Evolutionary conservation across 2,888 invertebrate species (phyloP).

Genomic region (Cenopis cana): DNA sequence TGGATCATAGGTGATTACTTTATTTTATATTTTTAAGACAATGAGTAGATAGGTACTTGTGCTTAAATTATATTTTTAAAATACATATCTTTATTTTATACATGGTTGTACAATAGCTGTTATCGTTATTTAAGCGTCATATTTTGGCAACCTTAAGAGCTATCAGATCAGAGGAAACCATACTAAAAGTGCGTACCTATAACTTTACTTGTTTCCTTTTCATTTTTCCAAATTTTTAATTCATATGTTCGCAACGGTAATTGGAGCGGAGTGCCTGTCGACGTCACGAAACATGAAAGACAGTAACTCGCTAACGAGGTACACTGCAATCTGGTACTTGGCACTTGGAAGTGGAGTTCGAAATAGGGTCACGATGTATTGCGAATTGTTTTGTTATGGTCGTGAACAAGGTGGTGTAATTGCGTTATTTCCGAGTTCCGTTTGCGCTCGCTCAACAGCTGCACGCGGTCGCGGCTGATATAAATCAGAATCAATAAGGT

Average conservation of each 20-base stretch:
- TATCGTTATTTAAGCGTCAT: not conserved
- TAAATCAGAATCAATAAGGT: constrained; percentile 50
- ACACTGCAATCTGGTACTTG: not conserved
- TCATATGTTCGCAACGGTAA: constrained; percentile 46
- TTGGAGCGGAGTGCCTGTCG: constrained; percentile 59
- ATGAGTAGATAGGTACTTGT: no score
- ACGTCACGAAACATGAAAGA: constrained; percentile 49
- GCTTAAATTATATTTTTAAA: no score
- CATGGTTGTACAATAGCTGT: no score
- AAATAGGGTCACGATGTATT: not conserved
- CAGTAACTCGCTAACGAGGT: not conserved
- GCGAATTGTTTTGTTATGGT: constrained; percentile 8
- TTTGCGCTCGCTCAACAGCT: constrained; percentile 50
- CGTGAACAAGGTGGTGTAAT: constrained; percentile 46
- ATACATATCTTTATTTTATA: no score
- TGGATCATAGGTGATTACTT: no score
- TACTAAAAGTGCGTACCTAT: not conserved
- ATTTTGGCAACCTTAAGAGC: not conserved
- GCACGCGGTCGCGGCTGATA: constrained; percentile 44
- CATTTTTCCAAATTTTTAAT: constrained; percentile 23
- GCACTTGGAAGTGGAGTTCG: not conserved
- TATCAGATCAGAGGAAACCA: not conserved
- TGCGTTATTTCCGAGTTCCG: constrained; percentile 63
- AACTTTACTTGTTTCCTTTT: constrained; percentile 10
- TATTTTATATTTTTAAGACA: no score